phyloP scores from a whole-genome alignment of 2,113 vertebrate species.

The Melanostigma gelatinosum region DNA sequence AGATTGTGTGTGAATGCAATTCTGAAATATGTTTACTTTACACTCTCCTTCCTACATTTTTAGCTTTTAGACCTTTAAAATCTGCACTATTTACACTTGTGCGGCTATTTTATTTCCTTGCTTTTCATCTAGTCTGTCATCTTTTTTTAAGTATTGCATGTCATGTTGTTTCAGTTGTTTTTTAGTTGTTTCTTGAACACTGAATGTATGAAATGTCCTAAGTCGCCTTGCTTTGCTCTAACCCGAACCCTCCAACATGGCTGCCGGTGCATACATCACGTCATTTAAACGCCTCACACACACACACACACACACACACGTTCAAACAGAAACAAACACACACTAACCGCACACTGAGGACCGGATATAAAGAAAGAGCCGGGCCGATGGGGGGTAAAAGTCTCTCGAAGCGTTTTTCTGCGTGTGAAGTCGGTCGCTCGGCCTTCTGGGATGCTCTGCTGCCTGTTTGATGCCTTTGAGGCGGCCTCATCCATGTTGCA shows the following conservation, averaged over 20 bases:
- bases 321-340: conserved; percentile 45
- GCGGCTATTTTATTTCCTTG: neutral
- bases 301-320: neutral
- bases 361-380: conserved; percentile 15
- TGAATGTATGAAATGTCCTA: neutral
- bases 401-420: conserved; percentile 59
- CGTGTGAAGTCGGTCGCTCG: conserved; percentile 63
- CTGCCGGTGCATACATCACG: neutral
- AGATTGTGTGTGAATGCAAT: no score
- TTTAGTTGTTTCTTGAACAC: neutral
- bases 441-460: conserved; percentile 54
- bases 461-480: conserved; percentile 70
- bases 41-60: neutral
- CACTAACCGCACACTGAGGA: conserved; percentile 45
- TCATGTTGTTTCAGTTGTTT: neutral
- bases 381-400: conserved; percentile 38
- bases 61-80: neutral
- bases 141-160: neutral
- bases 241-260: neutral
- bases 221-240: neutral
- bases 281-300: conserved; percentile 2
- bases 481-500: conserved; percentile 77
- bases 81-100: neutral
- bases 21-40: neutral
- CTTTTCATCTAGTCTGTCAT: no score